phyloP scores from a whole-genome alignment of 2,113 vertebrate genomes.

The Mirza zaza region DNA sequence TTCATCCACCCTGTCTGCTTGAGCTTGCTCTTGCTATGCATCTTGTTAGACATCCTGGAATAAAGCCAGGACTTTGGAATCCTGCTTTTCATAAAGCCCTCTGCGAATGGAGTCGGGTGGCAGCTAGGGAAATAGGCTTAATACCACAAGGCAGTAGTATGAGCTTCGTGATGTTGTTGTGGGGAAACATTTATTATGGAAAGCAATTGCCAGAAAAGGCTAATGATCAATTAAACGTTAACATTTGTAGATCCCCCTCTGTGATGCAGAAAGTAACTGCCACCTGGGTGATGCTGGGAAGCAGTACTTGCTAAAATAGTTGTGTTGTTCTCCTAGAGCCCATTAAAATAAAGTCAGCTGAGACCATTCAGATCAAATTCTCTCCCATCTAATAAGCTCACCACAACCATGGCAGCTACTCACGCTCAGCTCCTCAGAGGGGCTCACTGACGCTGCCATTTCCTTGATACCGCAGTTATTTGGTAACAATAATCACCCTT shows the following conservation, averaged over 20 bases:
- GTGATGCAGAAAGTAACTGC: slow-evolving; percentile 35
- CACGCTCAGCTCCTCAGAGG: neutral
- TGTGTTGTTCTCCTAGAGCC: slow-evolving; percentile 7
- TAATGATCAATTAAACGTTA: slow-evolving; percentile 50
- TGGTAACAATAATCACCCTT: neutral
- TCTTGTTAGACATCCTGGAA: slow-evolving; percentile 74
- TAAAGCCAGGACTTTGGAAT: slow-evolving; percentile 44
- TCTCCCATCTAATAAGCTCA: neutral
- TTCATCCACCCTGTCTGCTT: slow-evolving; percentile 68
- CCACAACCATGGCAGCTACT: neutral
- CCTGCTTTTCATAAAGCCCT: slow-evolving; percentile 43
- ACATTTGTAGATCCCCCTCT: slow-evolving; percentile 57
- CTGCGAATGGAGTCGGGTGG: neutral
- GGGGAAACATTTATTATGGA: slow-evolving; percentile 40
- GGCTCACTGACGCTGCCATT: neutral
- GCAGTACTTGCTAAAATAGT: slow-evolving; percentile 34
- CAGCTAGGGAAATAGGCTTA: slow-evolving; percentile 63
- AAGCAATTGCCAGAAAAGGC: slow-evolving; percentile 46
- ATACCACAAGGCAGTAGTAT: slow-evolving; percentile 17
- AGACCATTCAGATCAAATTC: slow-evolving; percentile 33
- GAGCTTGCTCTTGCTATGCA: slow-evolving; percentile 64
- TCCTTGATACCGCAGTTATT: neutral
- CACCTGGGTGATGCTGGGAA: slow-evolving; percentile 28
- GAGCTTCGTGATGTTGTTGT: slow-evolving; percentile 52
- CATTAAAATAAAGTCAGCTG: slow-evolving; percentile 32